Evolutionary conservation across 2,797 vertebrate species (phyloP).

Genomic region (Sphaeramia orbicularis): DNA sequence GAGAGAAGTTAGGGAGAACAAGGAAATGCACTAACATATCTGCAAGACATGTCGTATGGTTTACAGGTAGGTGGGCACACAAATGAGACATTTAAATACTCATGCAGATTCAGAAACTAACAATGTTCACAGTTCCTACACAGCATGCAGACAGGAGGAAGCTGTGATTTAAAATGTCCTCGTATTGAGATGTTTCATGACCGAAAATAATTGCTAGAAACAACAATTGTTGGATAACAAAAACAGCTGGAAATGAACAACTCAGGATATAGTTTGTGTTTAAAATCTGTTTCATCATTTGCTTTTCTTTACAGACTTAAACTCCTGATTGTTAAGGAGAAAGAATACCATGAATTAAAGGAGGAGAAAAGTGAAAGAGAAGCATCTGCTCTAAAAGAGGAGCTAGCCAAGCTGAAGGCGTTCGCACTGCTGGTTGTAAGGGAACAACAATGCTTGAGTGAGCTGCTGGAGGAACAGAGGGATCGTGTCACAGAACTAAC

Average conservation of each 20-base stretch:
- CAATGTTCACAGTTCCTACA: slow-evolving; percentile 20
- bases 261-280: slow-evolving; percentile 32
- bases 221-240: too few relatives aligned
- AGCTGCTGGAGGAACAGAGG: slow-evolving; percentile 87
- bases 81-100: slow-evolving; percentile 4
- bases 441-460: slow-evolving; percentile 89
- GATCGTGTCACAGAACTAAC: slow-evolving; percentile 86
- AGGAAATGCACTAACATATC: slow-evolving; percentile 24
- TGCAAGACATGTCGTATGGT: slow-evolving; percentile 33
- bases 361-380: slow-evolving; percentile 88
- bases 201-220: slow-evolving; percentile 47
- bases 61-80: slow-evolving; percentile 11
- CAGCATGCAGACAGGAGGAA: slow-evolving; percentile 16
- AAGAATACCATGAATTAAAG: slow-evolving; percentile 85
- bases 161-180: slow-evolving; percentile 24
- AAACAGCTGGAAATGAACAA: slow-evolving; percentile 39
- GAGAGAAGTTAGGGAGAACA: slow-evolving; percentile 39
- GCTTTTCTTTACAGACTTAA: slow-evolving; percentile 86
- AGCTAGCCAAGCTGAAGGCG: slow-evolving; percentile 90
- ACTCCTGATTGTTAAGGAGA: slow-evolving; percentile 89
- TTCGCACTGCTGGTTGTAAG: slow-evolving; percentile 92
- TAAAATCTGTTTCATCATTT: slow-evolving; percentile 43
- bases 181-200: background rate
- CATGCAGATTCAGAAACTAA: background rate
- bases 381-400: slow-evolving; percentile 86